phyloP scores from a whole-genome alignment of 64 coral and sea anemone genomes.

The Platygyra sinensis region DNA sequence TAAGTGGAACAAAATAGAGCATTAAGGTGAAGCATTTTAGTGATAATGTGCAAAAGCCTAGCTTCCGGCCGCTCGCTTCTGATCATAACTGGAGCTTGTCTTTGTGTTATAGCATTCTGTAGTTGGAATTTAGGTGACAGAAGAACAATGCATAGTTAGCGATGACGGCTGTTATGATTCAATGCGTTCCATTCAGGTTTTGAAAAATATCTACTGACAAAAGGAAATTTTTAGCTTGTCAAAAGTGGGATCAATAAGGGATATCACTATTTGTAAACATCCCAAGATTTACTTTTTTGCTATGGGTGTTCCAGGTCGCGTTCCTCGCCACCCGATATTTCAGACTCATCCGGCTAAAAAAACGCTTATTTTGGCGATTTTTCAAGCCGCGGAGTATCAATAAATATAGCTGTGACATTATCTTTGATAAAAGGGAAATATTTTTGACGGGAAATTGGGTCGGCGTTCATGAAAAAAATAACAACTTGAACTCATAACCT shows the following conservation, averaged over 20 bases:
- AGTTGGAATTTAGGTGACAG: too few species aligned
- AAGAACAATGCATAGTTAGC: too few species aligned
- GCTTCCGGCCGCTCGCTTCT: too few species aligned
- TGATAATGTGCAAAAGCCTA: not conserved
- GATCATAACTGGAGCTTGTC: too few species aligned
- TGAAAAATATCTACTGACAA: not conserved
- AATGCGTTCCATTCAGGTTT: too few species aligned
- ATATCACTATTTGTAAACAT: too few species aligned
- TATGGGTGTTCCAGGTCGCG: too few species aligned
- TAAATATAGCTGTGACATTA: not conserved
- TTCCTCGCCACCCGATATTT: not conserved
- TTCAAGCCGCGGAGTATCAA: not conserved
- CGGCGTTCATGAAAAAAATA: not conserved
- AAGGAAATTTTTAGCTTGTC: not conserved
- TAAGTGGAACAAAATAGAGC: conserved; percentile 17
- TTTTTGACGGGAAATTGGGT: not conserved
- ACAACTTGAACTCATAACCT: not conserved
- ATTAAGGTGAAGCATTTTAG: conserved; percentile 54
- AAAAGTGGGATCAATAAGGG: too few species aligned
- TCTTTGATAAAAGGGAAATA: not conserved
- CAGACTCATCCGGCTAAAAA: not conserved
- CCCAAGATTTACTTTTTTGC: too few species aligned
- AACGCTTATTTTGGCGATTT: not conserved
- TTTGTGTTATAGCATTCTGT: too few species aligned
- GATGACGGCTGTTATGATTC: too few species aligned